These are phyloP conservation scores for Listronotus oregonensis DNA, from an alignment of 1,140 invertebrate species.

Conservation along the genomic window DNA sequence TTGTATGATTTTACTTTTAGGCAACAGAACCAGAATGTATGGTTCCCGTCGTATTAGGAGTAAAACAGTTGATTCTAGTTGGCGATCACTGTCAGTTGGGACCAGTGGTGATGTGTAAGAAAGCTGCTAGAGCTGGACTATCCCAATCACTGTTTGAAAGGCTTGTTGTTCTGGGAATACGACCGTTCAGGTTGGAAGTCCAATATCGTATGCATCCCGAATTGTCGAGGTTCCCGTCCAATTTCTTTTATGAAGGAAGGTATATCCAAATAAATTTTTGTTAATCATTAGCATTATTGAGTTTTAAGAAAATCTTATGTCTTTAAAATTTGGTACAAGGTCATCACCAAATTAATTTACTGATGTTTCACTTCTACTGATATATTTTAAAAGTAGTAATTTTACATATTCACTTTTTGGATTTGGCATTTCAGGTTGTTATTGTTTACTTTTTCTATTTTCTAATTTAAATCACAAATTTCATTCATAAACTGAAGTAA, in stretches of 20 bases:
- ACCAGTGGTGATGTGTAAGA: conserved; percentile 99
- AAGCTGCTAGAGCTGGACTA: conserved; percentile 94
- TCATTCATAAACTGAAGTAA: too few relatives aligned
- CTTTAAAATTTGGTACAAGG: too few relatives aligned
- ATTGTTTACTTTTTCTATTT: too few relatives aligned
- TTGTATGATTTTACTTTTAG: conserved; percentile 34
- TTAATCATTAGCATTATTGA: too few relatives aligned
- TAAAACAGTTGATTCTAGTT: conserved; percentile 92
- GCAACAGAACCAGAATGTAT: conserved; percentile 85
- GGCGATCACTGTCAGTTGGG: conserved; percentile 99
- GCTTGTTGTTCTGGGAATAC: conserved; percentile 93
- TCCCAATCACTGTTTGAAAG: conserved; percentile 98
- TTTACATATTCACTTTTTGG: too few relatives aligned
- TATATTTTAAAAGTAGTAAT: too few relatives aligned
- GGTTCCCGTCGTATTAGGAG: conserved; percentile 97
- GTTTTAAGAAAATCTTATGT: too few relatives aligned
- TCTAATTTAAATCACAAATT: too few relatives aligned
- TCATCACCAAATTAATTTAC: too few relatives aligned
- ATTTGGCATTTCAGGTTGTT: too few relatives aligned
- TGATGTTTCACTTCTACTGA: too few relatives aligned
- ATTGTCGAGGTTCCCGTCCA: conserved; percentile 95
- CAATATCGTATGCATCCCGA: conserved; percentile 99
- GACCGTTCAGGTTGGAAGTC: conserved; percentile 94
- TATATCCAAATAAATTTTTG: too few relatives aligned
- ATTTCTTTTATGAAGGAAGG: conserved; percentile 97